phyloP scores from a whole-genome alignment of 2,113 vertebrate species.

The Ictalurus furcatus region DNA sequence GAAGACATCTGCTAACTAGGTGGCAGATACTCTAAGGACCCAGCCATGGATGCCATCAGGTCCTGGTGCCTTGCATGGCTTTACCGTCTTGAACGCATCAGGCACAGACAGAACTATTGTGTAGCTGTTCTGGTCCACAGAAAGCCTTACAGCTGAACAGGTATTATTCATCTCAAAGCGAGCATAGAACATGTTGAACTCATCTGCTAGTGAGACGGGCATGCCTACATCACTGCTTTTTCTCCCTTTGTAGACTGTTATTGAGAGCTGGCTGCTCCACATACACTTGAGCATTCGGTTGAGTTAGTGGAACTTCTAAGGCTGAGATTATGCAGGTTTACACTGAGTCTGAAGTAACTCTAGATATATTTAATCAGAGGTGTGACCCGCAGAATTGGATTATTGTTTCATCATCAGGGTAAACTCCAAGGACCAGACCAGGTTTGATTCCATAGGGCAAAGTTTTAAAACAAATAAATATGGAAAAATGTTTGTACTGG shows the following conservation, averaged over 20 bases:
- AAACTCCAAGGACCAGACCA: background rate
- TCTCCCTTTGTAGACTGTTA: background rate
- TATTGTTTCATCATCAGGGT: background rate
- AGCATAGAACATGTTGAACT: background rate
- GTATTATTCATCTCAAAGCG: background rate
- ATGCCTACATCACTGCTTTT: background rate
- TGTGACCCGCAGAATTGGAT: slow-evolving; percentile 23
- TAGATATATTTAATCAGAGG: slow-evolving; percentile 23
- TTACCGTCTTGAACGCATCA: background rate
- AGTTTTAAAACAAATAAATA: slow-evolving; percentile 31
- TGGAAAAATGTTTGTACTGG: slow-evolving; percentile 7
- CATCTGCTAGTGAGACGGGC: background rate
- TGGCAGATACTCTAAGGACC: background rate
- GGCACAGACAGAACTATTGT: background rate
- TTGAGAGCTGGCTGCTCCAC: background rate
- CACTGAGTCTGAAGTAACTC: background rate
- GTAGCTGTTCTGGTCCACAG: background rate
- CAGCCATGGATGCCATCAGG: background rate
- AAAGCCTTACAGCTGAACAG: background rate
- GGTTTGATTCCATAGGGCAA: slow-evolving; percentile 26
- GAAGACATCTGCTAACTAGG: background rate
- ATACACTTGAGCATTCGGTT: background rate
- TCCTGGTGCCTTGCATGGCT: background rate
- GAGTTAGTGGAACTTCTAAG: background rate
- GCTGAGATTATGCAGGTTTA: background rate